Conservation (phyloP, 2,797 vertebrate species). For the Cyclopterus lumpus region DNA sequence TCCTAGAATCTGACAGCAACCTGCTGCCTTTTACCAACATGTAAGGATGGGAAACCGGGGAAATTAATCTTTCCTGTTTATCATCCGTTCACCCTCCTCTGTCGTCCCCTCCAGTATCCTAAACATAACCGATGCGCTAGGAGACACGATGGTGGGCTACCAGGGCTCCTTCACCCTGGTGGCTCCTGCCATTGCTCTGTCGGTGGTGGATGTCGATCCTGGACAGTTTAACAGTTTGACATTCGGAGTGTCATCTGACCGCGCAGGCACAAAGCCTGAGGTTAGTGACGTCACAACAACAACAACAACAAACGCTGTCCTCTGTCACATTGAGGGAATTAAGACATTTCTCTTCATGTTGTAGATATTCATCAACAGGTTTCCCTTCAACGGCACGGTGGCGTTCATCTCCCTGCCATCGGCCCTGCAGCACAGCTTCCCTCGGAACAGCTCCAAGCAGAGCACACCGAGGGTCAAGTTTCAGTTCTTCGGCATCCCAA, state of each 20-base stretch:
- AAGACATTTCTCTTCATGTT: slow-evolving; percentile 19
- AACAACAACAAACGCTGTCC: background rate
- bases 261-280: slow-evolving; percentile 75
- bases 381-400: slow-evolving; percentile 76
- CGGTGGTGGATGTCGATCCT: slow-evolving; percentile 79
- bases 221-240: slow-evolving; percentile 80
- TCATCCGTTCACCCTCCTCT: background rate
- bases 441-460: slow-evolving; percentile 38
- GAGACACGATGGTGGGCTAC: slow-evolving; percentile 84
- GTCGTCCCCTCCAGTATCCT: slow-evolving; percentile 83
- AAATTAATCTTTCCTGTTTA: background rate
- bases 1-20: slow-evolving; percentile 81
- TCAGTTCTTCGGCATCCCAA: slow-evolving; percentile 87
- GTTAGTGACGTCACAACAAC: slow-evolving; percentile 67
- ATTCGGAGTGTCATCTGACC: slow-evolving; percentile 84
- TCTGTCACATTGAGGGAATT: background rate
- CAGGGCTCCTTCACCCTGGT: slow-evolving; percentile 75
- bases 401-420: slow-evolving; percentile 89
- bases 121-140: slow-evolving; percentile 84
- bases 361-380: slow-evolving; percentile 84
- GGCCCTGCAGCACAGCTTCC: slow-evolving; percentile 79
- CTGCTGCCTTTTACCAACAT: slow-evolving; percentile 83
- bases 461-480: slow-evolving; percentile 85
- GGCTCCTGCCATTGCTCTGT: slow-evolving; percentile 78
- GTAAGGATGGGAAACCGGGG: slow-evolving; percentile 74